Base-by-base conservation (phyloP, 2,797 vertebrate genomes). In the Bovichtus diacanthus region DNA sequence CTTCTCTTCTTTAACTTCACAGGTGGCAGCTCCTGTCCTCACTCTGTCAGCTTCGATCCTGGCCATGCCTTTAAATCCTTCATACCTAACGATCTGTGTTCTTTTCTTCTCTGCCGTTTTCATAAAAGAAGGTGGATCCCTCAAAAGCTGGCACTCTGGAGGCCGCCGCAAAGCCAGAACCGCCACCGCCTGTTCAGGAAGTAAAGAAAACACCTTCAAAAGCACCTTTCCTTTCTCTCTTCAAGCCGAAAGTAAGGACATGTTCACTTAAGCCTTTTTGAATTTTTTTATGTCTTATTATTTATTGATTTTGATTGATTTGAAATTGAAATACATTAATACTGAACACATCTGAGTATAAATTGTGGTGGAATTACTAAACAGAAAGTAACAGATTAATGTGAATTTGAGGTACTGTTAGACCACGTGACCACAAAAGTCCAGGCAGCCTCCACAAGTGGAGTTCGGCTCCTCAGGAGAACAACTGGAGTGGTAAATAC, bases 201-300 rank as follows among this genome's bases (percentile, higher is more conserved):
- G 96, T 96, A 19, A 95, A 94, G 78, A 97, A 95, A 87, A 50
- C 90, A 0, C 81, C 89, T 56, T 80, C 93, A 21, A 95, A 94
- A 80, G 49, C 91, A 4, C 34, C 91, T 0, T 95, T 97, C 86
- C 71, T 96, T 63, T 95, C 94, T 27, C 68, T 97, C 81, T 96
- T 99, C 80, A 99, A 98, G 79, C 90, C 95, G 43, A 96, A 97
- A 97, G 98, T 99, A 95, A 97, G 90, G 11, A 75, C 6, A 23
- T 3, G 6, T 60, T 46, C 11, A 38, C 3, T 3, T 46, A 5
- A 44, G 27, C 25, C 1, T 56, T 38, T 38, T n/a, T 51, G n/a
- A 38, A 4, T 34, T 39, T 21, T 53, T 39, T n/a, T n/a, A n/a
- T n/a, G n/a, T n/a, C n/a, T n/a, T n/a, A n/a, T n/a, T n/a, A n/a